Conservation (phyloP, 2,113 vertebrate genomes). For the Spheniscus mendiculus region DNA sequence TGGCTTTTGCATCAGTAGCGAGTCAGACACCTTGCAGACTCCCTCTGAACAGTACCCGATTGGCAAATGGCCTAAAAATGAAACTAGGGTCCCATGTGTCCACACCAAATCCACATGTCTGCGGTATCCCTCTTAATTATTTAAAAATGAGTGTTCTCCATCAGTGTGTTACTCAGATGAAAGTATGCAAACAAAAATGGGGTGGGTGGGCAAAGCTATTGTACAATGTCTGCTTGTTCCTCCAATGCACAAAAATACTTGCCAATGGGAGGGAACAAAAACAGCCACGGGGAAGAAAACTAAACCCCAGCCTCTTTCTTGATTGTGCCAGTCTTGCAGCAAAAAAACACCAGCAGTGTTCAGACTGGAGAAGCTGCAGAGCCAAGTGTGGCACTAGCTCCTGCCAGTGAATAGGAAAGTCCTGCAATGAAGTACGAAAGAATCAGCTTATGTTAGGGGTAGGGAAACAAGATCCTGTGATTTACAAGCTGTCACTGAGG, state of each 20-base stretch:
- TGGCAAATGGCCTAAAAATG: not conserved
- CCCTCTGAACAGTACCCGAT: not conserved
- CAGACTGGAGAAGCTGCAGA: not conserved
- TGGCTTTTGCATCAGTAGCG: not conserved
- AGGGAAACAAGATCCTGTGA: too few relatives aligned
- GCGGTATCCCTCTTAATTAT: not conserved
- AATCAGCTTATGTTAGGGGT: not conserved
- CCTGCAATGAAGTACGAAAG: too few relatives aligned
- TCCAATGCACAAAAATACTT: not conserved
- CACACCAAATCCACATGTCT: not conserved
- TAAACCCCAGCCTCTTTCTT: not conserved
- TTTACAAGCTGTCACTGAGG: not conserved
- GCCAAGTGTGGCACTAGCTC: too few relatives aligned
- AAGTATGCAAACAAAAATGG: not conserved
- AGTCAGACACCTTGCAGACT: not conserved
- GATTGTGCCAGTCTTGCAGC: not conserved
- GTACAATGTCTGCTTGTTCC: not conserved
- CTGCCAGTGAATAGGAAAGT: not conserved
- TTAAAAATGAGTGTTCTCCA: not conserved
- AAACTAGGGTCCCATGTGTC: accelerated
- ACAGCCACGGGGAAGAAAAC: not conserved
- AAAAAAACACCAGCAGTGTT: not conserved
- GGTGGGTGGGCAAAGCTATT: not conserved
- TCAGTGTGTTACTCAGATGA: not conserved
- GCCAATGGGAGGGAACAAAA: not conserved